Conservation (phyloP, 2,113 vertebrate genomes). For the Pelecanus crispus region DNA sequence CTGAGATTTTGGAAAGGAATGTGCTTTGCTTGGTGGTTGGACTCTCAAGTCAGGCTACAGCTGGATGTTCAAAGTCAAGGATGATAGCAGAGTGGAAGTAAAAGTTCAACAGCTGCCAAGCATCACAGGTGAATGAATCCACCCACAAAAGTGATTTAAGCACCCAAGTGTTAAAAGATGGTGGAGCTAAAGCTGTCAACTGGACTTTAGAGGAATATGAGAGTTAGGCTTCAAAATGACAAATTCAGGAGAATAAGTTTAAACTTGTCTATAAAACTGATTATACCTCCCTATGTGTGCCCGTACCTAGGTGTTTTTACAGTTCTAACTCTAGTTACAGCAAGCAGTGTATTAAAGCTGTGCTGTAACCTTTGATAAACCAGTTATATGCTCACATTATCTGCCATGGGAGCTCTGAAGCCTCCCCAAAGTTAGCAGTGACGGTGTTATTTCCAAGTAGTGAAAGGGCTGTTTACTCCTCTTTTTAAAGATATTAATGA, state of each 20-base stretch:
- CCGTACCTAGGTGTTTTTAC: background rate
- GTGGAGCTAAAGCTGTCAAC: background rate
- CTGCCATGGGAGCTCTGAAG: background rate
- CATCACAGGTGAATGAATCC: background rate
- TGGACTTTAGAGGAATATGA: background rate
- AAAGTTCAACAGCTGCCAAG: background rate
- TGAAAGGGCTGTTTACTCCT: background rate
- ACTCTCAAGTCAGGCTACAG: too few species aligned
- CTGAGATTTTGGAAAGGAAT: background rate
- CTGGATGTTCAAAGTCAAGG: background rate
- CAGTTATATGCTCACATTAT: background rate
- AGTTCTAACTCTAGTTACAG: background rate
- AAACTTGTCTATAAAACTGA: background rate
- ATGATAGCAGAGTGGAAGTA: background rate
- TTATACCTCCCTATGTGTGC: background rate
- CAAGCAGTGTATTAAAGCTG: background rate
- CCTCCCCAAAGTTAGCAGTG: background rate
- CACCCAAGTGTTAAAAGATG: background rate
- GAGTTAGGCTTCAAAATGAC: background rate
- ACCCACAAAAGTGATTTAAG: background rate
- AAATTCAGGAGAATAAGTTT: background rate
- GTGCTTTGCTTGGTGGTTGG: background rate
- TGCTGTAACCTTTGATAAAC: background rate
- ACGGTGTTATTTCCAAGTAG: background rate
- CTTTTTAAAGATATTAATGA: background rate